A percentile compares a stretch with the other conserved stretches of the same genome.
phyloP scores from a whole-genome alignment of 2,888 invertebrate species.

The Zele albiditarsus region DNA sequence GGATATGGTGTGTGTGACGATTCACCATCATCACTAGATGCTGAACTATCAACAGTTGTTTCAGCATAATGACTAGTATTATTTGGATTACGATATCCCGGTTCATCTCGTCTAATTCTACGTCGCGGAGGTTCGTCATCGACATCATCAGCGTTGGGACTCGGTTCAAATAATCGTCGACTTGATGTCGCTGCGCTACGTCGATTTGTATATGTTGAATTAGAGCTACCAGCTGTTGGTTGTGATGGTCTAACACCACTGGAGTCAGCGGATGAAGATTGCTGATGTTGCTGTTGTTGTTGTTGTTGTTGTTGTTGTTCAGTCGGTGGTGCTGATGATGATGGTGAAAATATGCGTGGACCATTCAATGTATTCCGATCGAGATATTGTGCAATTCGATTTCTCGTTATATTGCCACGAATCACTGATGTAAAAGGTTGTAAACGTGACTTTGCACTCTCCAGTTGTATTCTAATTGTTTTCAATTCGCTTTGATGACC shows the following conservation, averaged over 20 bases:
- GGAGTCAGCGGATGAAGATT: not conserved
- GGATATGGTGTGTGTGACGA: constrained; percentile 38
- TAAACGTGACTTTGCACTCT: not conserved
- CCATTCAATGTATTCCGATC: not conserved
- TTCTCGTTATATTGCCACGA: not conserved
- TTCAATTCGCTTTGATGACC: not conserved
- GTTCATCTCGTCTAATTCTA: constrained; percentile 1
- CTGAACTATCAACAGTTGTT: constrained; percentile 54
- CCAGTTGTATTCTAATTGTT: not conserved
- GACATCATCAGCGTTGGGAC: not conserved
- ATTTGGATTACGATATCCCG: not conserved
- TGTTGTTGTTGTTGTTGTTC: not conserved
- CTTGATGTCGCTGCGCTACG: constrained; percentile 10
- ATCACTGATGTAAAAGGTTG: not conserved
- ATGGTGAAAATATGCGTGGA: not conserved
- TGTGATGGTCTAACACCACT: not conserved
- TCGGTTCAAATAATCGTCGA: constrained; percentile 21
- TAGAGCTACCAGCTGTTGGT: constrained; percentile 6
- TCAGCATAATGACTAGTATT: constrained; percentile 7
- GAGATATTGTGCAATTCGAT: not conserved
- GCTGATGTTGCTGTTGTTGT: not conserved
- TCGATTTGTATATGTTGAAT: constrained; percentile 9
- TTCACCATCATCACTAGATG: constrained; percentile 60
- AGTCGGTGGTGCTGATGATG: not conserved
- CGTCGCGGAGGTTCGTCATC: constrained; percentile 23